Percentiles rank a stretch among this genome's conserved stretches.
These are phyloP conservation scores for Pardalotus punctatus DNA, from an alignment of 2,113 vertebrate genomes.

Conservation along the genomic window DNA sequence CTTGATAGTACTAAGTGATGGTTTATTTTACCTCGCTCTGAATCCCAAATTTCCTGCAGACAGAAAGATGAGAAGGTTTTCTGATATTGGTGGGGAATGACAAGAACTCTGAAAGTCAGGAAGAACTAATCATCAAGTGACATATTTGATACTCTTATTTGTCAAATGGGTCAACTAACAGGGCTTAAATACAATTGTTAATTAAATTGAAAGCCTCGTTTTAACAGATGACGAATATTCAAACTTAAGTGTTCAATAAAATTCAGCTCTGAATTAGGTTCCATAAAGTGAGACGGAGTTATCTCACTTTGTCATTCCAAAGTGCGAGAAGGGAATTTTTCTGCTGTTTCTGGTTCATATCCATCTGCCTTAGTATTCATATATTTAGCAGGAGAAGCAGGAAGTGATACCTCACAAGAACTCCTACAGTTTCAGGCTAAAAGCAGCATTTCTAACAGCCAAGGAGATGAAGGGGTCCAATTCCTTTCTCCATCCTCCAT, in stretches of 20 bases:
- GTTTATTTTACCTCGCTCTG: neutral
- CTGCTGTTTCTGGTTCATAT: neutral
- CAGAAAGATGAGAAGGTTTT: neutral
- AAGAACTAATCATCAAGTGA: neutral
- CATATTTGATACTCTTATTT: neutral
- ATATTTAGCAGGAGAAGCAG: neutral
- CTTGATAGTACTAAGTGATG: neutral
- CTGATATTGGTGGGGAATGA: neutral
- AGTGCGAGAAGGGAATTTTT: neutral
- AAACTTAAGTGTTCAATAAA: neutral
- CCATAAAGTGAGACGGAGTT: neutral
- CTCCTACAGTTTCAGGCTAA: neutral
- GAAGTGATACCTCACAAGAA: neutral
- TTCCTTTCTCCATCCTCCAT: neutral
- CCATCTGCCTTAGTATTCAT: neutral
- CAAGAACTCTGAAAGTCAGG: neutral
- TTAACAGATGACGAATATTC: neutral
- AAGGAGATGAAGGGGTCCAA: rapidly evolving
- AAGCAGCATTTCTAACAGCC: neutral
- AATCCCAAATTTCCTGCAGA: neutral
- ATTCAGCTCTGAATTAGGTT: neutral
- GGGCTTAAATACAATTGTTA: neutral
- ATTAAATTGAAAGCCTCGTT: neutral
- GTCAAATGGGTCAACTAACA: neutral
- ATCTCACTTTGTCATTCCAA: neutral